phyloP scores from a whole-genome alignment of 2,113 vertebrate genomes.

The Brachionichthys hirsutus region DNA sequence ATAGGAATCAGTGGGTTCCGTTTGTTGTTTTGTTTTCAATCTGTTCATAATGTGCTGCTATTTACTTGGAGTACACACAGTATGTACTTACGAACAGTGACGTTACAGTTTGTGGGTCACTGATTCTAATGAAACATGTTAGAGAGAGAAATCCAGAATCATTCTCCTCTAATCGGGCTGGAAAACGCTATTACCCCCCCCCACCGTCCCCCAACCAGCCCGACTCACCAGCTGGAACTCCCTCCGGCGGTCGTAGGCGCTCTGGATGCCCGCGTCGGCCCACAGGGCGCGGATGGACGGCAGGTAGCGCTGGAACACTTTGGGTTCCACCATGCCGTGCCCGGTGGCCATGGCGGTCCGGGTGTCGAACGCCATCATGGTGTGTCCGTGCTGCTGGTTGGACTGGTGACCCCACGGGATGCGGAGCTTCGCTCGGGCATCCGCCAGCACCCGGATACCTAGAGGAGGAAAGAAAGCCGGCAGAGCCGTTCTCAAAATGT shows the following conservation, averaged over 20 bases:
- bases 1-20: too few relatives aligned
- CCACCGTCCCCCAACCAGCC: too few relatives aligned
- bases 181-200: too few relatives aligned
- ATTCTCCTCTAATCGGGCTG: too few relatives aligned
- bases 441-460: conserved; percentile 95
- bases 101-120: too few relatives aligned
- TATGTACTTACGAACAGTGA: too few relatives aligned
- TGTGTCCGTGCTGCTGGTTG: conserved; percentile 87
- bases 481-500: too few relatives aligned
- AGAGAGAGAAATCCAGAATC: too few relatives aligned
- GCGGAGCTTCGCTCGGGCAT: conserved; percentile 93
- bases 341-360: conserved; percentile 76
- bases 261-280: conserved; percentile 90
- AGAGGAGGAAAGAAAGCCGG: neutral
- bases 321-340: conserved; percentile 87
- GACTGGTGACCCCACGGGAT: conserved; percentile 90
- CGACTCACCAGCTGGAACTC: conserved; percentile 95
- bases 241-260: conserved; percentile 91
- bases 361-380: conserved; percentile 94
- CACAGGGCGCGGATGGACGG: conserved; percentile 86
- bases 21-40: neutral
- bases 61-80: too few relatives aligned
- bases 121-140: too few relatives aligned
- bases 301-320: conserved; percentile 85
- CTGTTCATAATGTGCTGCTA: too few relatives aligned